phyloP scores from a whole-genome alignment of 2,113 vertebrate species.

The Platysteira castanea region DNA sequence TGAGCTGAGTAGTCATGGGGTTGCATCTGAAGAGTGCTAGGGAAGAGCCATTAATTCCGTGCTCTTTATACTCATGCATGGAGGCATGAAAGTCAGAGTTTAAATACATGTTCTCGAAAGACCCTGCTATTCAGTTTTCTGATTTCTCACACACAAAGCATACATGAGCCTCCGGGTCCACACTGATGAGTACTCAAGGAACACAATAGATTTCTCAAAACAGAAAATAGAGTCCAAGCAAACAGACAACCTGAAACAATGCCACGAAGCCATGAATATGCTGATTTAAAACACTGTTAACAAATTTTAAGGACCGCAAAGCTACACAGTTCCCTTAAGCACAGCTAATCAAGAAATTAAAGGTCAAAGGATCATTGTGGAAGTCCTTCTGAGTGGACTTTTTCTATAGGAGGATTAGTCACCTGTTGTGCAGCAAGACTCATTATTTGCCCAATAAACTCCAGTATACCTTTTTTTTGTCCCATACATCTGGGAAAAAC shows the following conservation, averaged over 20 bases:
- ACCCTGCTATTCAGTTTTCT: not conserved
- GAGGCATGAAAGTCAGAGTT: not conserved
- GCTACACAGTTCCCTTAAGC: not conserved
- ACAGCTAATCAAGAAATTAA: not conserved
- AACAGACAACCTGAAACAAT: not conserved
- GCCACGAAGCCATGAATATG: not conserved
- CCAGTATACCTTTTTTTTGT: not conserved
- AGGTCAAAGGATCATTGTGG: not conserved
- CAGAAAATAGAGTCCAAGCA: not conserved
- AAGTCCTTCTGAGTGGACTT: not conserved
- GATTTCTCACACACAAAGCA: not conserved
- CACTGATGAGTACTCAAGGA: not conserved
- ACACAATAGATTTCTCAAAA: not conserved
- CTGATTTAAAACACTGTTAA: not conserved
- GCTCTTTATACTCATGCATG: not conserved
- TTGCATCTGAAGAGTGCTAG: not conserved
- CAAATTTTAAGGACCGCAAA: not conserved
- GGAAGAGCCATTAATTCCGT: not conserved
- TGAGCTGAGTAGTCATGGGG: not conserved
- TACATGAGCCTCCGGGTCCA: not conserved
- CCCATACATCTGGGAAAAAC: not conserved
- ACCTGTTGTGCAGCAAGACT: not conserved
- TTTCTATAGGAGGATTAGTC: not conserved
- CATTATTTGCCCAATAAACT: not conserved
- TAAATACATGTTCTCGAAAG: not conserved